These are phyloP conservation scores for Chitala chitala DNA, from an alignment of 2,113 vertebrate genomes.

Conservation along the genomic window DNA sequence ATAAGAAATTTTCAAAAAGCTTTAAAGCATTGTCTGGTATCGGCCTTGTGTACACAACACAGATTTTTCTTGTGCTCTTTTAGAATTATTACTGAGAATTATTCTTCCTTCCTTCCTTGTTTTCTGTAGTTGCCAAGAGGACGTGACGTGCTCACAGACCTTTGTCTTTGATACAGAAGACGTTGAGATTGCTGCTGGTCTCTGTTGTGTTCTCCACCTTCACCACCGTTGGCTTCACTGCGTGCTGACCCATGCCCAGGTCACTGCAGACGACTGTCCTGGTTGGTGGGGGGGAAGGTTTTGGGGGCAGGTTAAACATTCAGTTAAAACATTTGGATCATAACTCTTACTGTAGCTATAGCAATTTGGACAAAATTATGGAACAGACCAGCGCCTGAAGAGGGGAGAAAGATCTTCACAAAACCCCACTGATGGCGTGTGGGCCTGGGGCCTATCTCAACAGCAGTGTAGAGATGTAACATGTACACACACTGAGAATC, in stretches of 20 bases:
- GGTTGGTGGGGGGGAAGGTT: no score
- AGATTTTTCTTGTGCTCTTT: background rate
- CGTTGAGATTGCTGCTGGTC: constrained; percentile 56
- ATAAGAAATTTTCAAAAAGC: no score
- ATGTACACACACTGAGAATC: background rate
- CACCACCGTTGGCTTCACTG: constrained; percentile 70
- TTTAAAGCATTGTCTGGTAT: no score
- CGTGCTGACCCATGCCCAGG: constrained; percentile 59
- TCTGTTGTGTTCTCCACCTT: constrained; percentile 67
- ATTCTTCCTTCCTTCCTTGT: no score
- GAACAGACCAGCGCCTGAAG: background rate
- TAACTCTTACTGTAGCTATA: background rate
- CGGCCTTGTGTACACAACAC: no score
- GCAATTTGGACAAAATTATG: background rate
- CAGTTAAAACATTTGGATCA: background rate
- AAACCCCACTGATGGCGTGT: background rate
- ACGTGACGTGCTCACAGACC: constrained; percentile 61
- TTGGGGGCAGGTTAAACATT: background rate
- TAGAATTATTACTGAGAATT: background rate
- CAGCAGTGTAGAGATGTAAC: background rate
- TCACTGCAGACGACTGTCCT: constrained; percentile 80
- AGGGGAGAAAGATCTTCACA: background rate
- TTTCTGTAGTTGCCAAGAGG: background rate
- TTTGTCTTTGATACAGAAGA: constrained; percentile 84
- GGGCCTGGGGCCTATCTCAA: background rate